Percentiles rank a stretch among this genome's conserved stretches.
phyloP scores from a whole-genome alignment of 1,140 invertebrate genomes.

The Panagrolaimus sp. region DNA sequence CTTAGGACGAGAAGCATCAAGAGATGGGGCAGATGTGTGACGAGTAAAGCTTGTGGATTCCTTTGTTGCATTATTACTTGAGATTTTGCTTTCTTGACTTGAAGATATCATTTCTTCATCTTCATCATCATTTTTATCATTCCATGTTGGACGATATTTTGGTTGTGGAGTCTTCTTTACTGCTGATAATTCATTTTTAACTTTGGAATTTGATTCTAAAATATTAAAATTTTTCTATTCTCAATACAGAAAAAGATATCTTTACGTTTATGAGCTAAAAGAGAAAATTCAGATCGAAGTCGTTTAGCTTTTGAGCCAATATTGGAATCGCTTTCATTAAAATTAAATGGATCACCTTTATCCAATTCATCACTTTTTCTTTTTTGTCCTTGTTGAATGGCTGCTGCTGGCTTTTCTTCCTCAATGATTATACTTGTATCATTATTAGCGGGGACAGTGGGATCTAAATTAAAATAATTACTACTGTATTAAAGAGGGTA shows the following conservation, averaged over 20 bases:
- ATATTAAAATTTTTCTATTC: not conserved
- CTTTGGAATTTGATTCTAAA: not conserved
- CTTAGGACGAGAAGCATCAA: not conserved
- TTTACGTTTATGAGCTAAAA: not conserved
- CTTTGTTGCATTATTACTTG: not conserved
- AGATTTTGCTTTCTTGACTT: not conserved
- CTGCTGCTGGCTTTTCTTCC: too few relatives aligned
- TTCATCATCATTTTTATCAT: not conserved
- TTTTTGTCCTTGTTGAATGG: too few relatives aligned
- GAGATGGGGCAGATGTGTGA: not conserved
- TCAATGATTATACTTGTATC: too few relatives aligned
- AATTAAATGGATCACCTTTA: too few relatives aligned
- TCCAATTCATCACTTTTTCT: too few relatives aligned
- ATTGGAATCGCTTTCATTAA: too few relatives aligned
- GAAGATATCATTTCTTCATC: too few relatives aligned
- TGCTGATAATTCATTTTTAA: not conserved
- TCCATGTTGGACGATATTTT: constrained; percentile 1
- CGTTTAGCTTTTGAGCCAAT: too few relatives aligned
- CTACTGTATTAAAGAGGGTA: too few relatives aligned
- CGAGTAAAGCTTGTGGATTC: not conserved
- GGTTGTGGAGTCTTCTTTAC: not conserved
- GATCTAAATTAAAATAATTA: too few relatives aligned
- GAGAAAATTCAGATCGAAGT: not conserved
- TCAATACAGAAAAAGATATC: not conserved
- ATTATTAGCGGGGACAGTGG: too few relatives aligned